Evolutionary conservation across 92 coral and sea anemone species (phyloP).

Genomic region (Heteractis magnifica): DNA sequence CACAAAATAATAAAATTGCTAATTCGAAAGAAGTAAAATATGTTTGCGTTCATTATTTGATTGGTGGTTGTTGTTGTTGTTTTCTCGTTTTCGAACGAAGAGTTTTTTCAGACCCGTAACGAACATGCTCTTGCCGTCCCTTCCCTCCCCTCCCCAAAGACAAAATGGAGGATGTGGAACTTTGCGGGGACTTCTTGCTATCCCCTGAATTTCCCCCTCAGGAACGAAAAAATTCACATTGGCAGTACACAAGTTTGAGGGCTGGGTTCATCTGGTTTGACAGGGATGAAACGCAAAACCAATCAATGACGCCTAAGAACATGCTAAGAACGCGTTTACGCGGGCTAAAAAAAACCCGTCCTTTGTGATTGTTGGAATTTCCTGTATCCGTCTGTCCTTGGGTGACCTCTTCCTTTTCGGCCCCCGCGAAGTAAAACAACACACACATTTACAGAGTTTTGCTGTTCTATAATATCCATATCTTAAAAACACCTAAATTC

Average conservation of each 20-base stretch:
- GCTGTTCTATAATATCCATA: too few species aligned
- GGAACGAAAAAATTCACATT: too few species aligned
- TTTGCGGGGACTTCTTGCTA: too few species aligned
- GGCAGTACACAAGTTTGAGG: too few species aligned
- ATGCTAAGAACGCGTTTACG: neutral
- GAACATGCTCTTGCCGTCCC: too few species aligned
- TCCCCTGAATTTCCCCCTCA: too few species aligned
- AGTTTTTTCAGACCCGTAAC: too few species aligned
- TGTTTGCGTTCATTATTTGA: neutral
- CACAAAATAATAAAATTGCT: slow-evolving; percentile 45
- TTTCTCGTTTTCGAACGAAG: neutral
- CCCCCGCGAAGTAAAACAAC: neutral
- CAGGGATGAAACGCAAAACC: neutral
- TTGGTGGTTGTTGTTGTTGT: neutral
- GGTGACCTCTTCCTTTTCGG: slow-evolving; percentile 5
- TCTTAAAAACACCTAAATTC: neutral
- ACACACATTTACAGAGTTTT: neutral
- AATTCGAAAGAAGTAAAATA: slow-evolving; percentile 16
- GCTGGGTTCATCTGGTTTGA: neutral
- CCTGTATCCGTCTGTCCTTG: neutral
- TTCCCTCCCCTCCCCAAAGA: too few species aligned
- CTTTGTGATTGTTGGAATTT: neutral
- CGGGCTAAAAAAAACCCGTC: neutral
- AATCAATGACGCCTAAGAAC: neutral
- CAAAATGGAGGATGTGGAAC: too few species aligned